Conservation (phyloP, 1,140 invertebrate species). For the Drosophila asahinai region DNA sequence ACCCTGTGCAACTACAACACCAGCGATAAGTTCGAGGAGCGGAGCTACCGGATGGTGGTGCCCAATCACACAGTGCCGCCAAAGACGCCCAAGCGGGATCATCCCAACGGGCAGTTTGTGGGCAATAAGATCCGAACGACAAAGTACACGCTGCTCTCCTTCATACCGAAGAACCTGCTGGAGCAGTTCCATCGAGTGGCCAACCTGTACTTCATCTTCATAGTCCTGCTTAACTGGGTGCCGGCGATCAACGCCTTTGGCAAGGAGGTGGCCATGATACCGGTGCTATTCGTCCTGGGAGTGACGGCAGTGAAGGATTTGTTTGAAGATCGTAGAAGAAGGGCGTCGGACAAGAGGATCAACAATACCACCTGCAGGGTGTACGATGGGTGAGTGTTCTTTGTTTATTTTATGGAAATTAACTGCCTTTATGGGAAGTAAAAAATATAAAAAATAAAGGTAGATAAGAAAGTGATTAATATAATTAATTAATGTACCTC, state of each 20-base stretch:
- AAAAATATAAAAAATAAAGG: neutral
- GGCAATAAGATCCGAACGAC: slow-evolving; percentile 96
- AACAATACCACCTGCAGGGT: slow-evolving; percentile 97
- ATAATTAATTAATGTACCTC: neutral
- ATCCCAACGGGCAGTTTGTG: slow-evolving; percentile 93
- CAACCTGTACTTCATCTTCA: slow-evolving; percentile 99
- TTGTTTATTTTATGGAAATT: neutral
- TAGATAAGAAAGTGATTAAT: neutral
- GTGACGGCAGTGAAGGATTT: slow-evolving; percentile 99
- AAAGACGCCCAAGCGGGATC: slow-evolving; percentile 90
- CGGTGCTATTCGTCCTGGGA: slow-evolving; percentile 96
- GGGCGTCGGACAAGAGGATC: slow-evolving; percentile 95
- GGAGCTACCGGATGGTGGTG: slow-evolving; percentile 90
- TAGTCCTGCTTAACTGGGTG: slow-evolving; percentile 97
- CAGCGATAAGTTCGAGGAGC: slow-evolving; percentile 88
- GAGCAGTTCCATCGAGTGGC: slow-evolving; percentile 99
- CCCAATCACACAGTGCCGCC: slow-evolving; percentile 93
- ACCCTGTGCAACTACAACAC: slow-evolving; percentile 86
- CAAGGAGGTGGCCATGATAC: slow-evolving; percentile 98
- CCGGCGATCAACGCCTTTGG: slow-evolving; percentile 97
- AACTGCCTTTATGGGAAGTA: neutral
- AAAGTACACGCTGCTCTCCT: slow-evolving; percentile 97
- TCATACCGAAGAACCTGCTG: slow-evolving; percentile 98
- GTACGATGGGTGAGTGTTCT: slow-evolving; percentile 92
- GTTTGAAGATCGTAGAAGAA: slow-evolving; percentile 96